Percentiles rank a stretch among this genome's conserved stretches.
phyloP scores from a whole-genome alignment of 2,797 vertebrate genomes.

The Micromesistius poutassou region DNA sequence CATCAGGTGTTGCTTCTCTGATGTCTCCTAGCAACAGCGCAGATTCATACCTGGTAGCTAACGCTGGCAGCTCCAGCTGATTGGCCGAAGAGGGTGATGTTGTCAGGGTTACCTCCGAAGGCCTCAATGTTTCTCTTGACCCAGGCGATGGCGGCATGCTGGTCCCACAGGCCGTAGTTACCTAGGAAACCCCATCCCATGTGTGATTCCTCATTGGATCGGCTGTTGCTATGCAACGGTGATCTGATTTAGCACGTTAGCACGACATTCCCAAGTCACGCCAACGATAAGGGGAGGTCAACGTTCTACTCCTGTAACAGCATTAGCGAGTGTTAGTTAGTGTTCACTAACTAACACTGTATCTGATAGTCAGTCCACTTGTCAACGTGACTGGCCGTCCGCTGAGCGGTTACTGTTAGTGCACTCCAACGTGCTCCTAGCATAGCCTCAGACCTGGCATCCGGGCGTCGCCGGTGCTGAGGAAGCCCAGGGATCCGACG shows the following conservation, averaged over 20 bases:
- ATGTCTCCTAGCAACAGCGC: neutral
- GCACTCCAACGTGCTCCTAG: neutral
- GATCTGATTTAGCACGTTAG: neutral
- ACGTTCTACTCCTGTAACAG: neutral
- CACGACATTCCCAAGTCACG: neutral
- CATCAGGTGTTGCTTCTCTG: conserved; percentile 53
- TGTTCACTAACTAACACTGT: too few relatives aligned
- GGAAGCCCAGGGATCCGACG: conserved; percentile 82
- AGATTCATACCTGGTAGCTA: conserved; percentile 77
- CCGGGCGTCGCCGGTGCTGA: conserved; percentile 80
- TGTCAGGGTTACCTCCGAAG: conserved; percentile 83
- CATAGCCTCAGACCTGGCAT: conserved; percentile 72
- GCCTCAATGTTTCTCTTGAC: conserved; percentile 83
- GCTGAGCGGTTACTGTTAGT: neutral
- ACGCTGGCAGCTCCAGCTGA: conserved; percentile 81
- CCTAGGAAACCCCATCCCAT: conserved; percentile 63
- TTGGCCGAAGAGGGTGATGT: conserved; percentile 88
- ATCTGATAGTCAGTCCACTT: neutral
- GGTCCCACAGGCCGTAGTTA: conserved; percentile 88
- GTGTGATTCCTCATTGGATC: neutral
- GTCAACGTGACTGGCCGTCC: neutral
- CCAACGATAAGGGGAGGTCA: neutral
- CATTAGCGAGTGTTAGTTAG: too few relatives aligned
- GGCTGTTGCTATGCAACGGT: neutral
- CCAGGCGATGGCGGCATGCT: conserved; percentile 88